Percentiles rank a stretch among this genome's conserved stretches.
These are phyloP conservation scores for Mechanitis messenoides DNA, from an alignment of 2,888 invertebrate genomes.

Conservation along the genomic window DNA sequence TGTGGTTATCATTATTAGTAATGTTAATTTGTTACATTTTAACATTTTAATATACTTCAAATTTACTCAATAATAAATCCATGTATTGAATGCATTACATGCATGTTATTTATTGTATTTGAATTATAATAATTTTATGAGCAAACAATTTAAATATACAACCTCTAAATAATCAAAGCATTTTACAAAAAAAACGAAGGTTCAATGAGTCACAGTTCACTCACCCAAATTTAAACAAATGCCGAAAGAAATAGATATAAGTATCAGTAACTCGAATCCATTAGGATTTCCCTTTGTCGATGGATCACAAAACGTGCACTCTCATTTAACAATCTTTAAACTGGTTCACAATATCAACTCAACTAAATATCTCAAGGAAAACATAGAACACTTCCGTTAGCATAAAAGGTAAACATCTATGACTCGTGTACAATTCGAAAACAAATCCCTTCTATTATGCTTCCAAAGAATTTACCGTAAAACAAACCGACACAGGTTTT, in stretches of 20 bases:
- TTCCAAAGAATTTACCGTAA: slow-evolving; percentile 24
- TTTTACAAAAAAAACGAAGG: slow-evolving; percentile 3
- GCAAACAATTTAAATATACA: no score
- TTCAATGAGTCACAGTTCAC: slow-evolving; percentile 27
- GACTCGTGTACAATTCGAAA: slow-evolving; percentile 14
- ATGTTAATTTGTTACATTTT: background rate
- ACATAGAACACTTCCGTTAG: slow-evolving; percentile 42
- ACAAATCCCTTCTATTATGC: slow-evolving; percentile 22
- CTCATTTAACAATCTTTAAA: slow-evolving; percentile 50
- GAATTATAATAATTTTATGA: no score
- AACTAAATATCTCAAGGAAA: slow-evolving; percentile 44
- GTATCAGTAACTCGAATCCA: slow-evolving; percentile 38
- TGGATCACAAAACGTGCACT: slow-evolving; percentile 52
- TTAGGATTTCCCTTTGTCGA: slow-evolving; percentile 47
- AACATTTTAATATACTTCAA: no score
- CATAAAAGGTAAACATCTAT: slow-evolving; percentile 48
- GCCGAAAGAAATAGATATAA: slow-evolving; percentile 23
- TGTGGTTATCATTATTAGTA: slow-evolving; percentile 3
- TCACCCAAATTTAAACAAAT: slow-evolving; percentile 34
- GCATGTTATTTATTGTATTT: no score
- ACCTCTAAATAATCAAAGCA: no score
- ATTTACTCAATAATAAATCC: no score
- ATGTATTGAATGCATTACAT: no score
- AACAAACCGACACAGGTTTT: slow-evolving; percentile 28
- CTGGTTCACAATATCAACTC: slow-evolving; percentile 47